Conservation (phyloP, 2,797 vertebrate species). For the Peromyscus attwateri region DNA sequence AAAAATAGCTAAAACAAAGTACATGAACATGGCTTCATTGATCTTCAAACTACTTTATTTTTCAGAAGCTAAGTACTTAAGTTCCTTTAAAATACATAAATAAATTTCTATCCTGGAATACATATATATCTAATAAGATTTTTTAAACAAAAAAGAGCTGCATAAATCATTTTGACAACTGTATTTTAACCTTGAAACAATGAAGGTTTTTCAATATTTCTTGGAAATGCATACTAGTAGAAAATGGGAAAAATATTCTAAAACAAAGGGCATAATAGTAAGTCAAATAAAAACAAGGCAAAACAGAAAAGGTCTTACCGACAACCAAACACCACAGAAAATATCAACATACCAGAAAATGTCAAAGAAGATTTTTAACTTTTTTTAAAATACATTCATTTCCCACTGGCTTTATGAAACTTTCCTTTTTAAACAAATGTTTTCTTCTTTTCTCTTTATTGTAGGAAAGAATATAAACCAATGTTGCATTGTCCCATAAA, state of each 20-base stretch:
- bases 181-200: constrained; percentile 57
- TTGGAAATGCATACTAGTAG: neutral
- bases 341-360: constrained; percentile 76
- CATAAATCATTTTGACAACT: constrained; percentile 9
- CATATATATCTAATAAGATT: neutral
- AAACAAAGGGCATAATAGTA: constrained; percentile 75
- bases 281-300: constrained; percentile 64
- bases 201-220: constrained; percentile 41
- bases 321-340: constrained; percentile 66
- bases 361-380: constrained; percentile 71
- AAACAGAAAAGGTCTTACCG: constrained; percentile 67
- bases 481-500: constrained; percentile 44
- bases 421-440: constrained; percentile 58
- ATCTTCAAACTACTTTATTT: constrained; percentile 12
- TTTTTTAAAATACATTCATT: constrained; percentile 66
- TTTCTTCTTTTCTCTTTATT: constrained; percentile 22
- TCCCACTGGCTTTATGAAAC: constrained; percentile 48
- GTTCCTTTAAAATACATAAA: constrained; percentile 12
- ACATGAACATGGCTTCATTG: neutral
- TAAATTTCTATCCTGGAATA: neutral
- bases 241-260: constrained; percentile 57
- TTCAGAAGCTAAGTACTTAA: constrained; percentile 27
- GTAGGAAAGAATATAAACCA: constrained; percentile 56
- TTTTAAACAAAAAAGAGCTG: constrained; percentile 57
- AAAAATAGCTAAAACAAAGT: neutral